Evolutionary conservation across 2,113 vertebrate species (phyloP).

Genomic region (Haemorhous mexicanus): DNA sequence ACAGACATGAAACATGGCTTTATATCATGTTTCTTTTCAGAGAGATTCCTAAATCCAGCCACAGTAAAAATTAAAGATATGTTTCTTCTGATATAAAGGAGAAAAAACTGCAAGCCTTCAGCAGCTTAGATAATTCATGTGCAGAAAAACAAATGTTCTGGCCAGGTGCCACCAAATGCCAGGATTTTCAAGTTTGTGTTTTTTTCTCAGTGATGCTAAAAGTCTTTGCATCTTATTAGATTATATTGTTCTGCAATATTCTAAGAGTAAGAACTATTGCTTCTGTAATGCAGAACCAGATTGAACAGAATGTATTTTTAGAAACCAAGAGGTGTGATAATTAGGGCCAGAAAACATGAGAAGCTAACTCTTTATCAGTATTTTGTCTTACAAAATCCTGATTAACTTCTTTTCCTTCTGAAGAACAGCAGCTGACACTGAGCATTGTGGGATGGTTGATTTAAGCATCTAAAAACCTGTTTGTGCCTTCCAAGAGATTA

Average conservation of each 20-base stretch:
- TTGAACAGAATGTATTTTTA: neutral
- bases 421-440: neutral
- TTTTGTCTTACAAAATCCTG: neutral
- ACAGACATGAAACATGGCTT: neutral
- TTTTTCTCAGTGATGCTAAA: neutral
- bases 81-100: neutral
- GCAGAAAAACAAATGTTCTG: neutral
- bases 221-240: neutral
- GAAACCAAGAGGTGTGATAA: neutral
- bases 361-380: neutral
- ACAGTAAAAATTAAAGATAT: neutral
- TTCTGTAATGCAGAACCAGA: neutral
- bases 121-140: neutral
- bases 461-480: neutral
- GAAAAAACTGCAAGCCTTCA: neutral
- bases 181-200: neutral
- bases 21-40: neutral
- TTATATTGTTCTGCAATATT: neutral
- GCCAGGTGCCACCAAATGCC: neutral
- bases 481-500: neutral
- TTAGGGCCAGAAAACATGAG: neutral
- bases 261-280: neutral
- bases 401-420: neutral
- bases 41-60: neutral
- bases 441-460: neutral